Conservation (phyloP, 2,797 vertebrate genomes). For the Carcharodon carcharias region DNA sequence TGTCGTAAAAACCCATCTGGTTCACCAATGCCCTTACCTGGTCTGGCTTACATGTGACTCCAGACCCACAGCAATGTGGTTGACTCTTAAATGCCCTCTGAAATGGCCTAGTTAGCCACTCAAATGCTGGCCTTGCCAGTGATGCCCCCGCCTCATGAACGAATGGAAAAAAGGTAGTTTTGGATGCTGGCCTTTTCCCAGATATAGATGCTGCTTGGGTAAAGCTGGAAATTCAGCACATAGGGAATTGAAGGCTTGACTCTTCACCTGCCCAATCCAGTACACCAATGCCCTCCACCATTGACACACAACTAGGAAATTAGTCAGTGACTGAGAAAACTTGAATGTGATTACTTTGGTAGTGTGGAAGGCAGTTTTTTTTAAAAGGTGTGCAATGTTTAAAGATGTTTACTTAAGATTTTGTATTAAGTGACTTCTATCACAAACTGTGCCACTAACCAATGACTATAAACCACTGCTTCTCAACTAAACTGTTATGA, state of each 20-base stretch:
- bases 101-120: no score
- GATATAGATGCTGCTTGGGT: background rate
- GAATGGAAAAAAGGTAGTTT: background rate
- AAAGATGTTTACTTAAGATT: background rate
- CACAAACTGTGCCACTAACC: no score
- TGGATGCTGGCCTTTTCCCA: background rate
- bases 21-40: no score
- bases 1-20: no score
- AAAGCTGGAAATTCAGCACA: background rate
- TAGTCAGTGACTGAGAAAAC: background rate
- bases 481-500: background rate
- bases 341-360: background rate
- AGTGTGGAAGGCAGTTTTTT: background rate
- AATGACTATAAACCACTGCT: background rate
- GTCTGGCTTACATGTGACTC: no score
- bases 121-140: no score
- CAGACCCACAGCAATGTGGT: no score
- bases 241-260: background rate
- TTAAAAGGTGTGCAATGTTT: background rate
- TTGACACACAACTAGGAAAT: background rate
- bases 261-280: background rate
- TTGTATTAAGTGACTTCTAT: no score
- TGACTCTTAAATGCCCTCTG: no score
- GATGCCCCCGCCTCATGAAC: no score
- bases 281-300: background rate